phyloP scores from a whole-genome alignment of 1,140 invertebrate species.

The Ips nitidus region DNA sequence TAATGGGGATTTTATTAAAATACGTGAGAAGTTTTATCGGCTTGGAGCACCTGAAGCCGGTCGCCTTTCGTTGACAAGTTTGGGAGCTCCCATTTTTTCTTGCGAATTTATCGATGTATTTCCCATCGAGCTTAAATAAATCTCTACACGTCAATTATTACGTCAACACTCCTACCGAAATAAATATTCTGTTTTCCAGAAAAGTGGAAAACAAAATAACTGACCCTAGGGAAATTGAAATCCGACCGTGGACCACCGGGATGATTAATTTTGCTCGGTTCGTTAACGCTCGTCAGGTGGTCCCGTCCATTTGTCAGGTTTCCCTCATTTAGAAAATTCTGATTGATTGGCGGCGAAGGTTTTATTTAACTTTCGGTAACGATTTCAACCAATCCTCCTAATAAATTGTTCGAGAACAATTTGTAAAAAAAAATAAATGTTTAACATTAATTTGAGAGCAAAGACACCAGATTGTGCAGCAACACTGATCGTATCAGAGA shows the following conservation, averaged over 20 bases:
- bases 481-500: no score
- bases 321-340: neutral
- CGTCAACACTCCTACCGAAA: neutral
- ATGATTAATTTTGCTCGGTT: slow-evolving; percentile 2
- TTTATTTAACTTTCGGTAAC: no score
- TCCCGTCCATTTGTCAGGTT: neutral
- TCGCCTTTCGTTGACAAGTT: no score
- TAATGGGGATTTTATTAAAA: slow-evolving; percentile 16
- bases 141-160: neutral
- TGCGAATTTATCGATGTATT: neutral
- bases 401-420: no score
- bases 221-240: neutral
- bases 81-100: neutral
- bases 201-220: neutral
- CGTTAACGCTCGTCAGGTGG: slow-evolving; percentile 4
- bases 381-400: no score
- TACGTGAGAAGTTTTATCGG: slow-evolving; percentile 7
- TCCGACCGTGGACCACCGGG: neutral
- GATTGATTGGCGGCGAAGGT: neutral
- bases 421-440: no score
- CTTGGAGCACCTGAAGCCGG: neutral
- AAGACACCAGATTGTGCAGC: no score
- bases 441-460: no score
- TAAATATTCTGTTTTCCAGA: neutral
- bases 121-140: neutral